phyloP scores from a whole-genome alignment of 2,888 invertebrate genomes.

The Polydrusus pterygomalis region DNA sequence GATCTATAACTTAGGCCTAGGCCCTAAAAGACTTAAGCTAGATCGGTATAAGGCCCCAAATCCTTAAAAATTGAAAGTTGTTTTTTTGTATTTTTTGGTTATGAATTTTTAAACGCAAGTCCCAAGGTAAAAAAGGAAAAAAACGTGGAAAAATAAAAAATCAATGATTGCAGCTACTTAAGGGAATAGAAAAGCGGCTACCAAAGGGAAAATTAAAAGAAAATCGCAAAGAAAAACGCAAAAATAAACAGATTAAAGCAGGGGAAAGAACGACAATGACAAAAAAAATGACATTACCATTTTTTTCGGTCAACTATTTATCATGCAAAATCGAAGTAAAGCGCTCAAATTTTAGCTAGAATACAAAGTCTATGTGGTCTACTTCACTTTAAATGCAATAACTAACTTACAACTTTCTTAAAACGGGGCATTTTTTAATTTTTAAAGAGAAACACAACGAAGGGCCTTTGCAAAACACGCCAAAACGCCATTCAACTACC shows the following conservation, averaged over 20 bases:
- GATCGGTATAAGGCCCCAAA: slow-evolving; percentile 45
- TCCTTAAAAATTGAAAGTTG: slow-evolving; percentile 55
- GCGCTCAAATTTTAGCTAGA: slow-evolving; percentile 55
- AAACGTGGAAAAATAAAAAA: slow-evolving; percentile 57
- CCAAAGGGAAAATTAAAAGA: slow-evolving; percentile 56
- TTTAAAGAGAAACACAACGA: slow-evolving; percentile 56
- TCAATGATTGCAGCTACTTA: slow-evolving; percentile 47
- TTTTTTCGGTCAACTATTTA: slow-evolving; percentile 63
- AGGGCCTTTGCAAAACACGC: slow-evolving; percentile 62
- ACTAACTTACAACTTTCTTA: slow-evolving; percentile 70
- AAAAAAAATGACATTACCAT: slow-evolving; percentile 71
- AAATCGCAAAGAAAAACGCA: slow-evolving; percentile 60
- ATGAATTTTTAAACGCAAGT: slow-evolving; percentile 71
- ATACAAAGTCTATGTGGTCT: slow-evolving; percentile 56
- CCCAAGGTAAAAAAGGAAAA: slow-evolving; percentile 59
- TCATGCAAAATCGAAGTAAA: slow-evolving; percentile 64
- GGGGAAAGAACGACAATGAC: slow-evolving; percentile 59
- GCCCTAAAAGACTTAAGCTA: slow-evolving; percentile 24
- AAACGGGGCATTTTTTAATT: slow-evolving; percentile 70
- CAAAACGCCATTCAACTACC: slow-evolving; percentile 68
- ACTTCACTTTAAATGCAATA: slow-evolving; percentile 57
- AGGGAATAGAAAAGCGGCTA: slow-evolving; percentile 42
- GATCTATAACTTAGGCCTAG: slow-evolving; percentile 39
- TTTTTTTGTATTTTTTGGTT: slow-evolving; percentile 71
- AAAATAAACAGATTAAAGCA: slow-evolving; percentile 66